These are phyloP conservation scores for Gryon sp. DNA, from an alignment of 1,140 invertebrate genomes.

Conservation along the genomic window DNA sequence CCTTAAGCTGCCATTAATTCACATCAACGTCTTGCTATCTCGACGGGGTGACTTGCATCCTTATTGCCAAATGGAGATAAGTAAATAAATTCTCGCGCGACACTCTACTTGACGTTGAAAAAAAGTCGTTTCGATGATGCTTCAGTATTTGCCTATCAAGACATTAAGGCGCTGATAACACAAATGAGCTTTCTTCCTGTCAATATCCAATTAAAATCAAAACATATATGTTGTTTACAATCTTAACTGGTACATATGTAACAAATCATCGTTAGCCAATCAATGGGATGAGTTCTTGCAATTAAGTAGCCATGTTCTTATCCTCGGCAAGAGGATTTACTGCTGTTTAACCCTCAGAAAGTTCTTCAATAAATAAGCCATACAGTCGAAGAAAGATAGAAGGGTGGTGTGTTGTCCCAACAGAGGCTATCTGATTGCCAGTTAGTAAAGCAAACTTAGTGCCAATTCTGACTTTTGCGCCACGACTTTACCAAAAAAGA, in stretches of 20 bases:
- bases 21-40: conserved; percentile 79
- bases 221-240: conserved; percentile 29
- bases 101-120: conserved; percentile 30
- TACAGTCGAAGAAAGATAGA: conserved; percentile 56
- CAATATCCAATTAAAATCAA: conserved; percentile 21
- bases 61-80: conserved; percentile 76
- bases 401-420: conserved; percentile 73
- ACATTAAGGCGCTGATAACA: conserved; percentile 27
- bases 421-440: conserved; percentile 77
- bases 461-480: conserved; percentile 68
- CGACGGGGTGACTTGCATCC: conserved; percentile 74
- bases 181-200: not conserved
- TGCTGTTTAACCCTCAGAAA: conserved; percentile 76
- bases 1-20: conserved; percentile 79
- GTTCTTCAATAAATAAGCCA: conserved; percentile 77
- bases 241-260: conserved; percentile 22
- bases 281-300: conserved; percentile 64
- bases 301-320: conserved; percentile 73
- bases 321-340: conserved; percentile 70
- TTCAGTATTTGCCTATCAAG: conserved; percentile 38
- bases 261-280: conserved; percentile 74
- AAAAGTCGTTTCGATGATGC: conserved; percentile 13
- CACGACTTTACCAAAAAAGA: conserved; percentile 43
- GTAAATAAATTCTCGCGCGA: conserved; percentile 50
- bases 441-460: conserved; percentile 71